These are phyloP conservation scores for Phylloscopus trochiloides DNA, from an alignment of 2,113 vertebrate genomes.

Conservation along the genomic window DNA sequence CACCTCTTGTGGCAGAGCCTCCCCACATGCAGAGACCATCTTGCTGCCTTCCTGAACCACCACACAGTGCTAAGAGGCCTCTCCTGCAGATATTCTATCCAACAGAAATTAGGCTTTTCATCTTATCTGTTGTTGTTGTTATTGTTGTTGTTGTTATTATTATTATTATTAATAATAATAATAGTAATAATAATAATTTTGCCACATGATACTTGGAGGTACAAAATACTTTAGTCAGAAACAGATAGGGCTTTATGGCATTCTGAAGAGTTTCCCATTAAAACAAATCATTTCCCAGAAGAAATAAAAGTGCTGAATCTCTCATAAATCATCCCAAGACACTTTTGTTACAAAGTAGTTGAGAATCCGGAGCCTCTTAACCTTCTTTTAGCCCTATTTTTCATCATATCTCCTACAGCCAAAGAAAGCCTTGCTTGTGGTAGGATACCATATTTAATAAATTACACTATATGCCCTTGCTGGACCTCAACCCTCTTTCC, in stretches of 20 bases:
- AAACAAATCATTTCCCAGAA: slow-evolving; percentile 35
- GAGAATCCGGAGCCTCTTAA: slow-evolving; percentile 40
- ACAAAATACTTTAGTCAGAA: neutral
- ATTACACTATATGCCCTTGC: neutral
- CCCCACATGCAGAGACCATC: neutral
- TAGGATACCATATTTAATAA: slow-evolving; percentile 14
- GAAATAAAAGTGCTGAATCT: slow-evolving; percentile 1
- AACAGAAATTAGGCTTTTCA: neutral
- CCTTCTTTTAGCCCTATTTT: slow-evolving; percentile 46
- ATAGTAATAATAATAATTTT: neutral
- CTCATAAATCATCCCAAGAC: slow-evolving; percentile 47
- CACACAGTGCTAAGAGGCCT: neutral
- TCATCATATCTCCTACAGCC: slow-evolving; percentile 10
- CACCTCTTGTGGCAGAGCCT: rapidly evolving
- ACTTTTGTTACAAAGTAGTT: slow-evolving; percentile 49
- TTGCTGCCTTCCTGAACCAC: neutral
- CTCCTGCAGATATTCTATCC: neutral
- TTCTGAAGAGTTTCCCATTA: neutral
- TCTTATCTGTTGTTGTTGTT: neutral
- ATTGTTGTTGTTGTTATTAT: neutral
- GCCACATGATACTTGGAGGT: neutral
- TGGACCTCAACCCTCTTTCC: neutral
- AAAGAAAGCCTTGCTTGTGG: neutral
- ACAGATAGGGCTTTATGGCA: neutral
- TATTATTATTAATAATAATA: too few species aligned